These are phyloP conservation scores for Acanthornis magna DNA, from an alignment of 2,797 vertebrate genomes.

Conservation along the genomic window DNA sequence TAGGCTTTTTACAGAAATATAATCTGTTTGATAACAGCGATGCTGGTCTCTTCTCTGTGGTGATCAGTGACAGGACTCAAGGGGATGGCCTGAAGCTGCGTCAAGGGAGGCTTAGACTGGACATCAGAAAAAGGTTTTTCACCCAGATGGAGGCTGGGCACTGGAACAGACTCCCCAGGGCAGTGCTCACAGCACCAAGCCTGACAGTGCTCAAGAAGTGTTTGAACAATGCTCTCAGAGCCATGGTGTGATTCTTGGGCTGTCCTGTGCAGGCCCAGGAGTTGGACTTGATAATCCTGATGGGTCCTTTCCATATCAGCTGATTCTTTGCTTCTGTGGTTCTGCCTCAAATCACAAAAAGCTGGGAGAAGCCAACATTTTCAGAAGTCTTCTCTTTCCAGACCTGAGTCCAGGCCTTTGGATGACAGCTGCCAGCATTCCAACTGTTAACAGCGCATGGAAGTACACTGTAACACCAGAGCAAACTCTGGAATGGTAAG, in stretches of 20 bases:
- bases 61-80: too few relatives aligned
- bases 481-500: background rate
- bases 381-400: background rate
- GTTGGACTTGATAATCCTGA: background rate
- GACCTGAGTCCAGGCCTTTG: background rate
- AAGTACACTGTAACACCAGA: background rate
- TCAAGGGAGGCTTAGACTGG: background rate
- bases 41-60: background rate
- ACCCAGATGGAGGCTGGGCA: rapidly evolving
- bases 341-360: background rate
- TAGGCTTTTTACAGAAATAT: background rate
- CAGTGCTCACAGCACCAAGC: too few relatives aligned
- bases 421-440: background rate
- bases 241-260: background rate
- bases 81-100: background rate
- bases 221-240: background rate
- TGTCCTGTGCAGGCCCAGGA: background rate
- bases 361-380: background rate
- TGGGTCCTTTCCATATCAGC: background rate
- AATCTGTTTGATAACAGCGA: background rate
- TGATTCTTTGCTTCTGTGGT: background rate
- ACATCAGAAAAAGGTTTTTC: background rate
- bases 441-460: background rate
- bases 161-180: background rate
- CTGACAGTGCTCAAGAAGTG: background rate